A percentile compares a stretch with the other conserved stretches of the same genome.
Conservation (phyloP, 2,113 vertebrate genomes). For the Silurus glanis region DNA sequence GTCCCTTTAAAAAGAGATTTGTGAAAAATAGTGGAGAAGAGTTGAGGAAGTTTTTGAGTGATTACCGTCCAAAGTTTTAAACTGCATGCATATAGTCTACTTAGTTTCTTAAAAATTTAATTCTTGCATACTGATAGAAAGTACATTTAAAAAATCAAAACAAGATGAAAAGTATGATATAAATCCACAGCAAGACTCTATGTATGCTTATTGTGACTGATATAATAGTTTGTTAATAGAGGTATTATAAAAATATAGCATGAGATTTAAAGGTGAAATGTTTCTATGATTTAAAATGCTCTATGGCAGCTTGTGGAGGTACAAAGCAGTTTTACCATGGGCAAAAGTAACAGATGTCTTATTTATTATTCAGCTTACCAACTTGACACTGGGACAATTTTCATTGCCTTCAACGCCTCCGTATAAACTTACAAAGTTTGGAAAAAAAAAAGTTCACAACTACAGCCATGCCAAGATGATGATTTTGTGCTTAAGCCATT, state of each 20-base stretch:
- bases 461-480: constrained; percentile 34
- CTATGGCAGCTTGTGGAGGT: not conserved
- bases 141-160: not conserved
- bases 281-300: too few relatives aligned
- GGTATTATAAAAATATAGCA: not conserved
- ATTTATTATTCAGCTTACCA: not conserved
- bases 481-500: constrained; percentile 39
- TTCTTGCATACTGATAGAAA: not conserved
- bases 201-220: not conserved
- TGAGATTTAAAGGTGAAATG: not conserved
- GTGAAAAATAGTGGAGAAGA: constrained; percentile 43
- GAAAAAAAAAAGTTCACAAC: constrained; percentile 23
- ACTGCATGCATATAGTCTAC: not conserved
- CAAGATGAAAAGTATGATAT: not conserved
- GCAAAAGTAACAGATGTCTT: constrained; percentile 23
- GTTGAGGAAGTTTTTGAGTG: not conserved
- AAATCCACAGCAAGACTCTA: not conserved
- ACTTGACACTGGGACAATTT: constrained; percentile 8
- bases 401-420: constrained; percentile 14
- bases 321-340: not conserved
- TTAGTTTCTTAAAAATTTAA: not conserved
- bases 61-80: not conserved
- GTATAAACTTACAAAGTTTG: constrained; percentile 25
- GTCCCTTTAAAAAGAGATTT: constrained; percentile 45
- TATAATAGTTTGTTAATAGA: not conserved